Evolutionary conservation across 2,888 invertebrate genomes (phyloP), one percentile per base, ranked within the genome.

Genomic region (Lobophora halterata): DNA sequence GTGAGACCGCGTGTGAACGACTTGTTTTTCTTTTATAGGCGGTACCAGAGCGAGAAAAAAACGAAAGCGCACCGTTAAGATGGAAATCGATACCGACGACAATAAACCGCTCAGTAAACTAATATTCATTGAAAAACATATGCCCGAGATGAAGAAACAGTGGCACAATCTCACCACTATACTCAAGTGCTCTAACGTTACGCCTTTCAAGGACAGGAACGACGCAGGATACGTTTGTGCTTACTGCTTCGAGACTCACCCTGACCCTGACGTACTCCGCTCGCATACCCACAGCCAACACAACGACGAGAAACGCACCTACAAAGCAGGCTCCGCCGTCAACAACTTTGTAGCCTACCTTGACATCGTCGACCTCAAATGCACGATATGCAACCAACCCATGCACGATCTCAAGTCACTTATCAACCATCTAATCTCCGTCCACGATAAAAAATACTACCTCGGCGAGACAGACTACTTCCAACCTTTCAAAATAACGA

Each of bases 1-100:
- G 57, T 49, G 74, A 72, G 65, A 65, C 58, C 71, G 71, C 74
- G 65, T 73, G 73, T 82, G 75, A 81, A 76, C 72, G 68, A 66
- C 70, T 74, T 57, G 76, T 81, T 83, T 85, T 52, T 85, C 83
- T 85, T 85, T 85, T 85, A 80, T 85, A 86, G 85, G 85, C 77
- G 66, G 65, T 50, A 71, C 72, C 61, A 70, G 80, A 67, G 72
- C 72, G 53, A 57, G 69, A 56, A 80, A 79, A 75, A 79, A 71
- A 65, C 65, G 63, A 54, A 79, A 77, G 68, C 67, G 60, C 58
- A 55, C 68, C 42, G 55, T 77, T 55, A 55, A 67, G 41, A 55
- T 77, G 52, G 77, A 72, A 60, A 73, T 65, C 47, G 78, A 75
- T 62, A 57, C 40, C 47, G 70, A 60, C 46, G 63, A 60, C 37